These are phyloP conservation scores for Campoletis sonorensis DNA, from an alignment of 1,140 invertebrate species.

Conservation along the genomic window DNA sequence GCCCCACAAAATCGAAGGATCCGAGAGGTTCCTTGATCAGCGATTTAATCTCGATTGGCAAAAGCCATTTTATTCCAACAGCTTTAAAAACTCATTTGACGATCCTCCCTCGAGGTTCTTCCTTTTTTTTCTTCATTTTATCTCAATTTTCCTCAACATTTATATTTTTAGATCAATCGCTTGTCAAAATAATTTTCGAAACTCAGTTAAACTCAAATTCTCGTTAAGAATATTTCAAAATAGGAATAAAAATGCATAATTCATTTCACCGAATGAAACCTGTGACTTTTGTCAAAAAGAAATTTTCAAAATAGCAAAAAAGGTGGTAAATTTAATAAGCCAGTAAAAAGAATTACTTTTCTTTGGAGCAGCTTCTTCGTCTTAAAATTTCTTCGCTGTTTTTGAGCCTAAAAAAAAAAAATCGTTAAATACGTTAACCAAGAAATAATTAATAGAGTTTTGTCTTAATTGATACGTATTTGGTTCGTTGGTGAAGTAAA, in stretches of 20 bases:
- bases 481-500: slow-evolving; percentile 10
- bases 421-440: neutral
- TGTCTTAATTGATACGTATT: slow-evolving; percentile 34
- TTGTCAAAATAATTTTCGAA: too few relatives aligned
- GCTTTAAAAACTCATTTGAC: slow-evolving; percentile 18
- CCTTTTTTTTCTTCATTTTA: neutral
- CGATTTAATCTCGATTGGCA: slow-evolving; percentile 13
- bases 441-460: neutral
- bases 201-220: too few relatives aligned
- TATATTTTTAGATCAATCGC: too few relatives aligned
- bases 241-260: too few relatives aligned
- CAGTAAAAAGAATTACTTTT: neutral
- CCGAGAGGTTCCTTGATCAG: slow-evolving; percentile 22
- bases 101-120: neutral
- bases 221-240: too few relatives aligned
- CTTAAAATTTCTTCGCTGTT: neutral
- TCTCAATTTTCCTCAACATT: too few relatives aligned
- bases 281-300: too few relatives aligned
- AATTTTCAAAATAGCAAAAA: too few relatives aligned
- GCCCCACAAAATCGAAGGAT: slow-evolving; percentile 25
- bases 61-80: neutral
- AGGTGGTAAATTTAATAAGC: too few relatives aligned
- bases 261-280: too few relatives aligned
- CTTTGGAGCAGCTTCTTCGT: neutral
- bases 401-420: neutral